Conservation (phyloP, 37 sponge, comb jelly and placozoan genomes). For the Halichondria panicea region DNA sequence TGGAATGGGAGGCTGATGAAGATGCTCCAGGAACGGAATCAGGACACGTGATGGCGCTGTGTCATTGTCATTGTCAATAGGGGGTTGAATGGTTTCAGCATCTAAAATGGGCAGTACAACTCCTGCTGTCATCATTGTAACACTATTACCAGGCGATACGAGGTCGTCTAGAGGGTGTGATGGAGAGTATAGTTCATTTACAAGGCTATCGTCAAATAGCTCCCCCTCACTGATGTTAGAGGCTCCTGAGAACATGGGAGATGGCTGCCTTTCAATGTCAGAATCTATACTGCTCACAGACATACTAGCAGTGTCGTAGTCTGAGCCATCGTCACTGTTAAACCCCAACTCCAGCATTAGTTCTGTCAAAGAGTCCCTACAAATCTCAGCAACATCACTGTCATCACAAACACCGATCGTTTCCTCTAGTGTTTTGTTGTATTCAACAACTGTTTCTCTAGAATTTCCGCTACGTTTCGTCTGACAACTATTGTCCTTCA, state of each 20-base stretch:
- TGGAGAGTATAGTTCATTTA: too few species aligned
- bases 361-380: not conserved
- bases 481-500: not conserved
- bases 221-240: slow-evolving; percentile 60
- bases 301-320: slow-evolving; percentile 8
- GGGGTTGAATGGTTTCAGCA: too few species aligned
- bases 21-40: too few species aligned
- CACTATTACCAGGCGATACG: too few species aligned
- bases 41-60: too few species aligned
- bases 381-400: not conserved
- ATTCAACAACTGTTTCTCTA: too few species aligned
- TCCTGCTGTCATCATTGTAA: too few species aligned
- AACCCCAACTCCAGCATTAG: not conserved
- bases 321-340: not conserved
- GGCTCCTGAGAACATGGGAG: slow-evolving; percentile 57
- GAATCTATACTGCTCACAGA: not conserved
- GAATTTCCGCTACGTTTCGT: not conserved
- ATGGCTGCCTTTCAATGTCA: slow-evolving; percentile 1
- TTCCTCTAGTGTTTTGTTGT: not conserved
- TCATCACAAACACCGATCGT: not conserved
- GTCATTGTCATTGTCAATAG: too few species aligned
- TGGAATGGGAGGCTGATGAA: too few species aligned
- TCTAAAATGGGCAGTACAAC: too few species aligned
- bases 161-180: too few species aligned
- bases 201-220: too few species aligned